Conservation (phyloP, 2,113 vertebrate genomes). For the Rostratula benghalensis region DNA sequence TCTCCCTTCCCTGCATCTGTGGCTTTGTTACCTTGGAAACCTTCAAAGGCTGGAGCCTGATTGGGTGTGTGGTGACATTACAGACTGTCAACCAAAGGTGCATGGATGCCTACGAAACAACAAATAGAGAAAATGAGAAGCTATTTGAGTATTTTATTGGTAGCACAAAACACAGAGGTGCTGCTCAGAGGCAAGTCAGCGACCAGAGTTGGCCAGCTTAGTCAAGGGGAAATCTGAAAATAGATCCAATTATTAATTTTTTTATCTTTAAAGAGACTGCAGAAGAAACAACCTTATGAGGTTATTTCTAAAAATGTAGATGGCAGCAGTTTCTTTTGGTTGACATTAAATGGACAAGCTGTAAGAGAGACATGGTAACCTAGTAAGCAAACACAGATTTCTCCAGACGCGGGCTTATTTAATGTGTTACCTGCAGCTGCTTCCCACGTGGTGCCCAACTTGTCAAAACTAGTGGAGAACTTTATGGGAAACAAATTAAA, state of each 20-base stretch:
- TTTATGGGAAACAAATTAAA: not conserved
- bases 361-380: not conserved
- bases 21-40: conserved; percentile 76
- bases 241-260: not conserved
- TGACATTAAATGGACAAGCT: not conserved
- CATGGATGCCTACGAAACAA: not conserved
- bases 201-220: not conserved
- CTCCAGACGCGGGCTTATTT: not conserved
- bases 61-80: conserved; percentile 27
- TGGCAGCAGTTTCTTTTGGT: not conserved
- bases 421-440: not conserved
- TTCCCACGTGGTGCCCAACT: not conserved
- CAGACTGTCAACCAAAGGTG: conserved; percentile 50
- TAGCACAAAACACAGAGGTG: not conserved
- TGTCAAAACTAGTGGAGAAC: not conserved
- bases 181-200: conserved; percentile 8
- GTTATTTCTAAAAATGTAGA: not conserved
- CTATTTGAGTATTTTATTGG: not conserved
- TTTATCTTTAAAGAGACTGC: not conserved
- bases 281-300: not conserved
- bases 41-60: conserved; percentile 28
- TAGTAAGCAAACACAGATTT: not conserved
- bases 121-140: not conserved
- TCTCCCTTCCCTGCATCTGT: not conserved
- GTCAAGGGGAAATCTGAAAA: conserved; percentile 27